phyloP scores from a whole-genome alignment of 2,888 invertebrate species.

The Euzetes globulus region DNA sequence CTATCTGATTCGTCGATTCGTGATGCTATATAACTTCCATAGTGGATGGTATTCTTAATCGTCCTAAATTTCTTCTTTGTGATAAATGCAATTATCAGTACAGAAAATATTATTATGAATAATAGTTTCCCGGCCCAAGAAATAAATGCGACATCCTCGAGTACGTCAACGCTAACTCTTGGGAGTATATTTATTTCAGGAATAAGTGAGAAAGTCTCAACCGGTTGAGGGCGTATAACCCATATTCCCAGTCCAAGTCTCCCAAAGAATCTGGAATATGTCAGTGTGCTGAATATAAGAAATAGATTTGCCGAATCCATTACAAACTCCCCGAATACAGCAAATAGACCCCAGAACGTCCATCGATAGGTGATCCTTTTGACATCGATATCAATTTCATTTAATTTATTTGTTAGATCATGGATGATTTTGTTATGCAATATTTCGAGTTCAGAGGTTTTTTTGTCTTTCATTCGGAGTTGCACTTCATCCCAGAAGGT shows the following conservation, averaged over 20 bases:
- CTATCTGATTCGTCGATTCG: background rate
- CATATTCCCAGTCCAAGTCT: background rate
- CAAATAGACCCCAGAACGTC: background rate
- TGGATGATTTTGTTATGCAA: too few species aligned
- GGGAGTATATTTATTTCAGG: background rate
- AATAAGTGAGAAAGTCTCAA: background rate
- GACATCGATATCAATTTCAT: background rate
- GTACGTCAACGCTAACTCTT: background rate
- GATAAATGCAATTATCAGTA: background rate
- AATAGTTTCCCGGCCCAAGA: too few species aligned
- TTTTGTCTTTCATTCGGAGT: too few species aligned
- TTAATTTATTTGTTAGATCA: background rate
- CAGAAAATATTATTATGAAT: too few species aligned
- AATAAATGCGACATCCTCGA: background rate
- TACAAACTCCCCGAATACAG: background rate
- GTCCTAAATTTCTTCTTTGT: background rate
- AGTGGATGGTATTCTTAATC: background rate
- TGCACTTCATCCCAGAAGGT: too few species aligned
- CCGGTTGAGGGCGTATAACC: background rate
- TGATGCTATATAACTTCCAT: background rate
- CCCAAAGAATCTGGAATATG: background rate
- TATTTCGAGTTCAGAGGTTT: too few species aligned
- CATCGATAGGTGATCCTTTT: background rate
- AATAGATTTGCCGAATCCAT: background rate
- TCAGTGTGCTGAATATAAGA: background rate